Evolutionary conservation across 1,140 invertebrate genomes (phyloP).

Genomic region (Ganaspis sp.): DNA sequence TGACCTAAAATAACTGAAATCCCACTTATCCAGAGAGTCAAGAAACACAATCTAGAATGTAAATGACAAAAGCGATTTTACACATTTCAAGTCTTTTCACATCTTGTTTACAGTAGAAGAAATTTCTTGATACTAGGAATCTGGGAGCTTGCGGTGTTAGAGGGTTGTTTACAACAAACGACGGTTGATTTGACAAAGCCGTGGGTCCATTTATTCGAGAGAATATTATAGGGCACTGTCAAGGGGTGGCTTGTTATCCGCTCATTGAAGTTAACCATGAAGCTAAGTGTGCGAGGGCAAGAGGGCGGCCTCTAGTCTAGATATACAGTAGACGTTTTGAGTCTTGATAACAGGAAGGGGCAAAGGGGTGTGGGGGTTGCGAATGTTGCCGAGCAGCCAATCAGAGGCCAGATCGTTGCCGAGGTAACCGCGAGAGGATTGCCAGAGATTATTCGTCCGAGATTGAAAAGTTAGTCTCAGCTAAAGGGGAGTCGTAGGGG

Average conservation of each 20-base stretch:
- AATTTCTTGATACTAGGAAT: neutral
- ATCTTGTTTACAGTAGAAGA: neutral
- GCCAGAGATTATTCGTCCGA: conserved; percentile 73
- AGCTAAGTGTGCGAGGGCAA: conserved; percentile 71
- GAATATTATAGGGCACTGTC: conserved; percentile 72
- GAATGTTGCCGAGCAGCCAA: conserved; percentile 66
- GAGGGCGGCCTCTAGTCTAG: conserved; percentile 16
- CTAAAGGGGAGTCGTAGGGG: conserved; percentile 47
- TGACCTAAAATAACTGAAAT: too few species aligned
- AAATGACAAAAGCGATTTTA: too few species aligned
- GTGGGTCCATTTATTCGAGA: conserved; percentile 72
- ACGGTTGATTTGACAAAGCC: conserved; percentile 76
- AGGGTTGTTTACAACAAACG: conserved; percentile 69
- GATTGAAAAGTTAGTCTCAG: conserved; percentile 74
- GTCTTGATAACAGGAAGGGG: conserved; percentile 47
- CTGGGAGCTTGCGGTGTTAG: conserved; percentile 5
- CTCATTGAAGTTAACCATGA: conserved; percentile 77
- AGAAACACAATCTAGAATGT: too few species aligned
- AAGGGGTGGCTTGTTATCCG: conserved; percentile 75
- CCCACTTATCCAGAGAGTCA: too few species aligned
- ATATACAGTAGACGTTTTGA: conserved; percentile 42
- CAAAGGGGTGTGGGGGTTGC: conserved; percentile 49
- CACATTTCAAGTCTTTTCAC: too few species aligned
- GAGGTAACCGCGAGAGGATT: conserved; percentile 70
- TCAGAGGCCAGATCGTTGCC: conserved; percentile 73